Evolutionary conservation across 1,140 invertebrate genomes (phyloP), one percentile per base, ranked within the genome.

Genomic region (Magallana ariakensis): DNA sequence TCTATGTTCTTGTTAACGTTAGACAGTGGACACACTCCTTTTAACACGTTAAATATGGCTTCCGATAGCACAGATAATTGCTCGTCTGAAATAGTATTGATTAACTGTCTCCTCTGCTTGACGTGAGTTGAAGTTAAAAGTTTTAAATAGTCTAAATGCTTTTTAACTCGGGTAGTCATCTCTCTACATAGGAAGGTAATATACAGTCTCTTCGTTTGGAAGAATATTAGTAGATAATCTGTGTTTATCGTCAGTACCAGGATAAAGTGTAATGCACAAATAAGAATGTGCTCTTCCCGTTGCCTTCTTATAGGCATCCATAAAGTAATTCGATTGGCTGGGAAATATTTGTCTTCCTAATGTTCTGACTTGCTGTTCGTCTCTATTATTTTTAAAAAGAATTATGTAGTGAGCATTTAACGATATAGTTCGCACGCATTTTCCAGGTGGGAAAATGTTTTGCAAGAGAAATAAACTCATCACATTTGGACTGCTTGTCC

Each of bases 391-490:
- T n/a, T n/a, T n/a, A n/a, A n/a, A n/a, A n/a, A n/a, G n/a, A n/a
- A n/a, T n/a, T n/a, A n/a, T n/a, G n/a, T n/a, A n/a, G 13, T 80
- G 58, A 4, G 53, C 46, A 66, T 87, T 83, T 60, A 87, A 58
- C 5, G 80, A 83, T 26, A 46, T 22, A 56, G 70, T 80, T 54
- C 70, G 53, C 11, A 70, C 57, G 57, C 70, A 80, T 19, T 85
- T 83, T 19, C 87, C 87, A 7, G 55, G 66, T 8, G 62, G 87
- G 85, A 83, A 85, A 70, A 88, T 9, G 56, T 88, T 85, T 16
- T 88, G 87, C 22, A 85, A 54, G 22, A 88, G 54, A 83, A 85
- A 83, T 53, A 88, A 58, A 58, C 83, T 85, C 80, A 88, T 85
- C 0, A 83, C 22, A n/a, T 85, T 80, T 22, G n/a, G 10, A 60